Evolutionary conservation across 2,888 invertebrate species (phyloP).

Genomic region (Alentia gelatinosa): DNA sequence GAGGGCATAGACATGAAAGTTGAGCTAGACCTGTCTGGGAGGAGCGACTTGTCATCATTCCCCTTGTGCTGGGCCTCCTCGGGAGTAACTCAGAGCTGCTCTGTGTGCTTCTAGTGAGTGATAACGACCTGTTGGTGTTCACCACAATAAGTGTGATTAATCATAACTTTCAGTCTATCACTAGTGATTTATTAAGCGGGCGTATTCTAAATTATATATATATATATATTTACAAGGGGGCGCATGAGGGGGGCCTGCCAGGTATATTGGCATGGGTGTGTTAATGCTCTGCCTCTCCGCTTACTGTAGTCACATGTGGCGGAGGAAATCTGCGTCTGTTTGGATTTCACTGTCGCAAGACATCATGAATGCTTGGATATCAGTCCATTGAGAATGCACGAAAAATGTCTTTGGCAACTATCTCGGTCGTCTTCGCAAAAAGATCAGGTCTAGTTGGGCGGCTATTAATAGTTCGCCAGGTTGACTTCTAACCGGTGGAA

Average conservation of each 20-base stretch:
- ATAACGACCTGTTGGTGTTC: neutral
- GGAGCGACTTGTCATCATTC: neutral
- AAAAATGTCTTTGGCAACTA: constrained; percentile 37
- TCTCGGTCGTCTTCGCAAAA: neutral
- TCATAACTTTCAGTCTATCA: neutral
- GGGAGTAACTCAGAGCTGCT: neutral
- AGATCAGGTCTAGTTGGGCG: neutral
- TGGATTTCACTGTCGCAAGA: neutral
- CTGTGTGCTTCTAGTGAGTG: neutral
- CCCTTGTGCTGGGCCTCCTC: neutral
- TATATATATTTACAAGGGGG: too few relatives aligned
- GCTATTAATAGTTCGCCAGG: constrained; percentile 10
- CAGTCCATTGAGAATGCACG: neutral
- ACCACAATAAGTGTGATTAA: neutral
- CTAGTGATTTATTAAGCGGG: too few relatives aligned
- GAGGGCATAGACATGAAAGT: neutral
- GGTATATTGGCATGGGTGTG: neutral
- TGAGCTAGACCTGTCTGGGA: constrained; percentile 29
- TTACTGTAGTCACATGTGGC: neutral
- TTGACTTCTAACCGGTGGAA: neutral
- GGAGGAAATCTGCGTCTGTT: neutral
- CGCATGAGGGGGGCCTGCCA: too few relatives aligned
- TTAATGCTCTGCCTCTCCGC: neutral
- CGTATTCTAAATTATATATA: too few relatives aligned
- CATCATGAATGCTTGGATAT: constrained; percentile 2